A percentile compares a stretch with the other conserved stretches of the same genome.
phyloP scores from a whole-genome alignment of 2,888 invertebrate genomes.

The Apotomis capreana region DNA sequence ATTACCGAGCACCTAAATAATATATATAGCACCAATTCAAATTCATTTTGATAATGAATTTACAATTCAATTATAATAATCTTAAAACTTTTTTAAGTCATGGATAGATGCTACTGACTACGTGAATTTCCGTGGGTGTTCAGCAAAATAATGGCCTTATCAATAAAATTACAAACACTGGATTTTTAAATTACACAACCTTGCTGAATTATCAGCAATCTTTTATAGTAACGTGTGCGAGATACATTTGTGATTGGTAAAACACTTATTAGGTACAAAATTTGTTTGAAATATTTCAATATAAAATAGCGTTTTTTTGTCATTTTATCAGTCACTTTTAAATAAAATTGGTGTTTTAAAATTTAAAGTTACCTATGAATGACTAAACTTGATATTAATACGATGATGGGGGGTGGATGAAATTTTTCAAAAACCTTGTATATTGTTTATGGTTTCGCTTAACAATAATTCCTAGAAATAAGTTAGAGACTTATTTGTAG shows the following conservation, averaged over 20 bases:
- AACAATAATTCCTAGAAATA: no score
- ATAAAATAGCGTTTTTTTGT: no score
- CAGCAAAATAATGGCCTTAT: constrained; percentile 21
- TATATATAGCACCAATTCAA: constrained; percentile 64
- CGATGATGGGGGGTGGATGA: no score
- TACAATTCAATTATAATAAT: constrained; percentile 41
- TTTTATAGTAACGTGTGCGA: constrained; percentile 7
- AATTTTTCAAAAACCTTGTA: no score
- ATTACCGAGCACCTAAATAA: constrained; percentile 62
- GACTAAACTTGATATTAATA: constrained; percentile 17
- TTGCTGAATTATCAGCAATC: constrained; percentile 1
- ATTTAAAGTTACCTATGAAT: constrained; percentile 7
- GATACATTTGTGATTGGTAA: constrained; percentile 20
- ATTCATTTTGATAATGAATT: constrained; percentile 43
- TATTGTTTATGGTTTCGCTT: no score
- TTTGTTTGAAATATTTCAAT: no score
- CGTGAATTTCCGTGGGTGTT: constrained; percentile 6
- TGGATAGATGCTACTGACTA: constrained; percentile 24
- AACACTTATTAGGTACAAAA: neutral
- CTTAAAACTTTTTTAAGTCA: constrained; percentile 33
- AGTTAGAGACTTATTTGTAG: no score
- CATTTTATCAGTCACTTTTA: neutral
- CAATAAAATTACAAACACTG: constrained; percentile 16
- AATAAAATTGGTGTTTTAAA: constrained; percentile 15
- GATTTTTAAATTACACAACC: constrained; percentile 14